Conservation (phyloP, 2,113 vertebrate species). For the Copsychus sechellarum region DNA sequence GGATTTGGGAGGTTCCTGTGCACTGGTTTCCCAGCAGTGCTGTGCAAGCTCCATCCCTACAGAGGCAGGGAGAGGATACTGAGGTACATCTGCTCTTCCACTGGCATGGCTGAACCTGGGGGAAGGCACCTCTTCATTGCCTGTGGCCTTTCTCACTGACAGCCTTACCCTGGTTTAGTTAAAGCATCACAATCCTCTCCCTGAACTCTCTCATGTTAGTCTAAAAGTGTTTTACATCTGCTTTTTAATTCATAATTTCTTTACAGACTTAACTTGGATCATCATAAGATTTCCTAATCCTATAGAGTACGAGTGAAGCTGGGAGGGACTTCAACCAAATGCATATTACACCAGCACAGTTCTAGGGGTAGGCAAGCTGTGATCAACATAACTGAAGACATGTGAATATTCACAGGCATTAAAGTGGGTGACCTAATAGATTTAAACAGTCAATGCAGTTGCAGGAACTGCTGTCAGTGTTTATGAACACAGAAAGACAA, state of each 20-base stretch:
- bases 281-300: conserved; percentile 4
- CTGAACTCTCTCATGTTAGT: background rate
- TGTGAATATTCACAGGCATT: conserved; percentile 3
- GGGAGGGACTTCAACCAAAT: background rate
- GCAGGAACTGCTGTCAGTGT: background rate
- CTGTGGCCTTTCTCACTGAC: background rate
- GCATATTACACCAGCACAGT: background rate
- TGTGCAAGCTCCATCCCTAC: background rate
- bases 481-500: background rate
- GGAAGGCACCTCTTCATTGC: background rate
- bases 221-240: conserved; percentile 12
- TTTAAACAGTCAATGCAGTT: background rate
- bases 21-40: background rate
- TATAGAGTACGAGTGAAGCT: rapidly evolving
- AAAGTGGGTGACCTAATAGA: background rate
- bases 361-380: background rate
- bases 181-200: background rate
- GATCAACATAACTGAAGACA: background rate
- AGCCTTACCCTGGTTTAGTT: background rate
- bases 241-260: conserved; percentile 49
- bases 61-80: background rate
- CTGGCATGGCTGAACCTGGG: background rate
- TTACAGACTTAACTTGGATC: conserved; percentile 22
- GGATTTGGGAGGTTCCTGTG: background rate
- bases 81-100: background rate